Evolutionary conservation across 1,140 invertebrate genomes (phyloP), one percentile per base, ranked within the genome.

Genomic region (Anagrus nilaparvatae): DNA sequence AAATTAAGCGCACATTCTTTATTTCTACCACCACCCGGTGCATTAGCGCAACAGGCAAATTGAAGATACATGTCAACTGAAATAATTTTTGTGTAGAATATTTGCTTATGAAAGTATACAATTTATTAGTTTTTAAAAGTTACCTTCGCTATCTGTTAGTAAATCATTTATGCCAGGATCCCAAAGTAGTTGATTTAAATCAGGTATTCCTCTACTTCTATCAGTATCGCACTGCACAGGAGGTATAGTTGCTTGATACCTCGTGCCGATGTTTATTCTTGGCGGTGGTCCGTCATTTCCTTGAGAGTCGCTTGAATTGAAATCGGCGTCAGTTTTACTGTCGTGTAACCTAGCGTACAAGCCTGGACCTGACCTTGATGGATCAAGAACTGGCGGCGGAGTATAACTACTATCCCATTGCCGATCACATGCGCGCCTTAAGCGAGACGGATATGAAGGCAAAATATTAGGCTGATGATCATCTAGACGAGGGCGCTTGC

Each of bases 1-100:
- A 95, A 72, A 63, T 96, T 88, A 48, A 97, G 75, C 44, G 93
- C 93, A 58, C 89, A 87, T 67, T 98, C 94, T 56, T 92, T 88
- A 65, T 95, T 94, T 58, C 87, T 80, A 42, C 90, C 91, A 48
- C 87, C 87, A 40, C 88, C 85, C 21, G 86, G 86, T 48, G 92
- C 80, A 42, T 86, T 86, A 37, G 87, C 85, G 59, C 87, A 91
- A 71, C 88, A 91, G 17, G 92, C 87, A 58, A 97, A 82, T 59
- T 95, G 87, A 68, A 94, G 78, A 67, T 85, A 90, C 78, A 84
- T 84, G 53, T 84, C 78, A 52, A 85, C 81, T 85, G 69, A 13
- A 73, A 69, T 17, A 28, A 27, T 21, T 24, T 18, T 36, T 40
- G 16, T 34, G 18, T 8, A 35, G 12, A 12, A 18, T 30, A 29